These are phyloP conservation scores for Penaeus chinensis DNA, from an alignment of 1,140 invertebrate species.

Conservation along the genomic window DNA sequence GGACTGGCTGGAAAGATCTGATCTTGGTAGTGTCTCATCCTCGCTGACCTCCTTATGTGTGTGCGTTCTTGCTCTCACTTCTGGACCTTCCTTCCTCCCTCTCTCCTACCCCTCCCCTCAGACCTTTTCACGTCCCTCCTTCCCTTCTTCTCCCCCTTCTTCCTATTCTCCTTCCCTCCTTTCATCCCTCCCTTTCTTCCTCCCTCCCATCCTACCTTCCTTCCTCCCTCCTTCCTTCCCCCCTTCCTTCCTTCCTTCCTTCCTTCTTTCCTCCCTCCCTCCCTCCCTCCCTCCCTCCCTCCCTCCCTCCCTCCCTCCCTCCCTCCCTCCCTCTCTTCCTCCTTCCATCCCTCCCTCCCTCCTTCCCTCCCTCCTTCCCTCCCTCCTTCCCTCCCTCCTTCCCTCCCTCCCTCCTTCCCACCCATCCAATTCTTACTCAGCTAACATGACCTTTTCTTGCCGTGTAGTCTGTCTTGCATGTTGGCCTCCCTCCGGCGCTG, in stretches of 20 bases:
- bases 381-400: not conserved
- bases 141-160: not conserved
- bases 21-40: too few relatives aligned
- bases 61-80: too few relatives aligned
- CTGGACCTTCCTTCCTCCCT: not conserved
- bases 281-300: not conserved
- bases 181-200: too few relatives aligned
- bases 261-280: not conserved
- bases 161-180: not conserved
- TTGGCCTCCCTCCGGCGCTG: too few relatives aligned
- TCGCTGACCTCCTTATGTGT: too few relatives aligned
- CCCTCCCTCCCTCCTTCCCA: not conserved
- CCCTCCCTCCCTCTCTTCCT: not conserved
- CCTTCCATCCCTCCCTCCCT: too few relatives aligned
- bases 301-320: not conserved
- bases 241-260: not conserved
- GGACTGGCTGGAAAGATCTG: too few relatives aligned
- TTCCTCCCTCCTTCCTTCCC: too few relatives aligned
- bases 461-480: too few relatives aligned
- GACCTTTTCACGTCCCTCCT: not conserved
- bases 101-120: not conserved
- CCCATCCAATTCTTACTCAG: too few relatives aligned
- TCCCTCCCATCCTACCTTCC: not conserved
- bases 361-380: not conserved
- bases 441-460: too few relatives aligned